Evolutionary conservation across 2,113 vertebrate genomes (phyloP), one percentile per base, ranked within the genome.

Genomic region (Dipodomys stephensi): DNA sequence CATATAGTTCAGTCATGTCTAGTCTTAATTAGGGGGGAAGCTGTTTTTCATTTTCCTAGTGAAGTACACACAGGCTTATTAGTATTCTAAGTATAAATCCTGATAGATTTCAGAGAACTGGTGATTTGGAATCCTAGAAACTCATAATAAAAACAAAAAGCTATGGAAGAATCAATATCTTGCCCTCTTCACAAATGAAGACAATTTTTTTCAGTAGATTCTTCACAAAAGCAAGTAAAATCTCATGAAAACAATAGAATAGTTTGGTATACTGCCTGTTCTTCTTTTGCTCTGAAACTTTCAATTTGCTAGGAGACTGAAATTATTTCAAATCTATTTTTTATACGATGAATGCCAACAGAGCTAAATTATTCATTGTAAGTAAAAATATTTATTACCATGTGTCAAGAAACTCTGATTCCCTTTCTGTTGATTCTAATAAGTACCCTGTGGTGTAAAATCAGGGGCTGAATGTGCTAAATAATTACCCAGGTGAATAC

Each of bases 361-460:
- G 87, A 97, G 64, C 78, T 97, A 83, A 97, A 96, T 97, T 97
- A 97, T 96, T 97, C 77, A 98, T 97, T 96, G 73, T 65, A 93
- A 96, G 92, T 96, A 92, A 97, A 98, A 97, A 94, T 96, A 96
- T 96, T 98, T 96, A 96, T 97, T 97, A 92, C 95, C 49, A 2
- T 94, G 23, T 96, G 92, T 96, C 95, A 96, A 83, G 93, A 97
- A 97, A 94, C 82, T 94, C 91, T 96, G 79, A 96, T 97, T 97
- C 92, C 82, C 82, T 96, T 86, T 97, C 92, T 97, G 11, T 32
- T 97, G 11, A 92, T 93, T 77, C 71, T 97, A 96, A 96, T 96
- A 97, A 94, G 96, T 96, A 93, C 30, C 71, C 91, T 82, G 82
- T 90, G 77, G 94, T 97, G 28, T 91, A 87, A 95, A 97, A 97